Conservation (phyloP, 2,113 vertebrate genomes). For the Epinephelus cyanopodus region DNA sequence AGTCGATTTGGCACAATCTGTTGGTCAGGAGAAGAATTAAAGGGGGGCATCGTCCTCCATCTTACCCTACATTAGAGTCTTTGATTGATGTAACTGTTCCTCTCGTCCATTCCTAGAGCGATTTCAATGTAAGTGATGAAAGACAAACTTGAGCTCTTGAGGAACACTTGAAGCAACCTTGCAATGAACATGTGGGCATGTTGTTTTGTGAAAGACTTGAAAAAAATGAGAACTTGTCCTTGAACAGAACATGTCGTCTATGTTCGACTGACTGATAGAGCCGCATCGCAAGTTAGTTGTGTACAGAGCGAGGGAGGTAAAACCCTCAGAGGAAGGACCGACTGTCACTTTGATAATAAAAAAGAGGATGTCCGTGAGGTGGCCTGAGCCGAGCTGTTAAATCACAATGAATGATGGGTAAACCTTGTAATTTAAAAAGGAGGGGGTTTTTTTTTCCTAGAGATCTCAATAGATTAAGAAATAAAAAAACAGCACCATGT, state of each 20-base stretch:
- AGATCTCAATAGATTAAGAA: constrained; percentile 42
- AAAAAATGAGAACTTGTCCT: constrained; percentile 29
- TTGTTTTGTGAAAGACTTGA: not conserved
- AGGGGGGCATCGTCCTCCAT: too few species aligned
- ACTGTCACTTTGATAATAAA: constrained; percentile 23
- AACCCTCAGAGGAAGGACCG: constrained; percentile 25
- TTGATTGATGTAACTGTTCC: not conserved
- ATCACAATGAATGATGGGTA: constrained; percentile 43
- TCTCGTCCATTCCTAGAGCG: not conserved
- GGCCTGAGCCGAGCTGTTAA: constrained; percentile 53
- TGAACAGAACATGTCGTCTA: constrained; percentile 36
- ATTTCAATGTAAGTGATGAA: constrained; percentile 1
- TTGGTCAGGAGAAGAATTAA: too few species aligned
- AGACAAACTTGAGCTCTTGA: constrained; percentile 2
- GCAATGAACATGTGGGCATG: not conserved
- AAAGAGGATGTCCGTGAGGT: constrained; percentile 38
- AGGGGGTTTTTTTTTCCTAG: not conserved
- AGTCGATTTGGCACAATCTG: too few species aligned
- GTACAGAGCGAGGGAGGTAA: constrained; percentile 45
- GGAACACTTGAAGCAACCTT: not conserved
- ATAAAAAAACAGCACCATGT: constrained; percentile 70
- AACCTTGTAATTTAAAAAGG: constrained; percentile 19
- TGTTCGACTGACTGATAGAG: constrained; percentile 51
- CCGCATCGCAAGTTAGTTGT: constrained; percentile 43
- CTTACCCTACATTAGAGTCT: not conserved